Conservation (phyloP, 2,113 vertebrate species). For the Sorex fumeus region DNA sequence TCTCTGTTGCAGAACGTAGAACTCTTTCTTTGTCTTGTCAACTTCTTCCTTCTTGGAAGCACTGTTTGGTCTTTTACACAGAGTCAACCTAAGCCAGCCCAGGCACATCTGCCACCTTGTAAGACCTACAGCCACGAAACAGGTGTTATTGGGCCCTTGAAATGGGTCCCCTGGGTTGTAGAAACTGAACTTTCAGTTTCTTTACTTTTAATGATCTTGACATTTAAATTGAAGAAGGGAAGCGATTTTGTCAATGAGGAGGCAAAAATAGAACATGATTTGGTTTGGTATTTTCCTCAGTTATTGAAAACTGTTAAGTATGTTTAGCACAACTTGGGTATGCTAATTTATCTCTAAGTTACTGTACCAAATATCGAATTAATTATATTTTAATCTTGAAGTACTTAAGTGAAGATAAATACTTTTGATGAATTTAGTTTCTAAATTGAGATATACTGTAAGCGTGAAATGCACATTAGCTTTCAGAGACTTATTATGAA, state of each 20-base stretch:
- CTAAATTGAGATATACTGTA: not conserved
- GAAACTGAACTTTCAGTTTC: slow-evolving; percentile 25
- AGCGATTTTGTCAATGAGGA: slow-evolving; percentile 36
- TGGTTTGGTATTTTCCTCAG: slow-evolving; percentile 16
- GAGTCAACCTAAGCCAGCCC: not conserved
- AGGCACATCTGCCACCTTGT: not conserved
- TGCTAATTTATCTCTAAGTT: not conserved
- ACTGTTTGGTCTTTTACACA: too few relatives aligned
- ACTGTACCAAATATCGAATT: too few relatives aligned
- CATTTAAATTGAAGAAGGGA: slow-evolving; percentile 54
- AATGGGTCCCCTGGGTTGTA: not conserved
- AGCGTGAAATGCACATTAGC: slow-evolving; percentile 29
- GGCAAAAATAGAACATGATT: not conserved
- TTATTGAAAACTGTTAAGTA: slow-evolving; percentile 32
- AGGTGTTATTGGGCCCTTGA: not conserved
- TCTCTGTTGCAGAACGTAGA: slow-evolving; percentile 18
- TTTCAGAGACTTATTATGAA: slow-evolving; percentile 6
- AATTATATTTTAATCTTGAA: not conserved
- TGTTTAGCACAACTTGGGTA: slow-evolving; percentile 14
- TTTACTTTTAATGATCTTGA: slow-evolving; percentile 41
- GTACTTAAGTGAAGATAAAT: slow-evolving; percentile 44
- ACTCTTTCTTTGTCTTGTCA: slow-evolving; percentile 15
- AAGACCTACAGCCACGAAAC: not conserved
- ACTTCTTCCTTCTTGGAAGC: not conserved
- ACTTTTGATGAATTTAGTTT: slow-evolving; percentile 38